Evolutionary conservation across 2,888 invertebrate species (phyloP), one percentile per base, ranked within the genome.

Genomic region (Mermis nigrescens): DNA sequence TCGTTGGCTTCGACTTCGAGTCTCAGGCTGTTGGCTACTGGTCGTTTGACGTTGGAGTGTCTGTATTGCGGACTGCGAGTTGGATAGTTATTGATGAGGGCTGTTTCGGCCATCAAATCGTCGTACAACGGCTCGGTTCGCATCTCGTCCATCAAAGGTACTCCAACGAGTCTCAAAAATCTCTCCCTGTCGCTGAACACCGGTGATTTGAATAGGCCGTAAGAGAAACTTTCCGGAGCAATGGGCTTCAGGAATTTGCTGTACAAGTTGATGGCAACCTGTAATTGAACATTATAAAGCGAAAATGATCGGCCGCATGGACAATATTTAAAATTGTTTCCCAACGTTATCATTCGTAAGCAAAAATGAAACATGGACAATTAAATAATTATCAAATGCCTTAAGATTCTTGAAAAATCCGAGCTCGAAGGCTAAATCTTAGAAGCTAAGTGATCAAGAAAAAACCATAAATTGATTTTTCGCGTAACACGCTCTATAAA

Each of bases 231-330:
- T 38, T 38, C 38, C 12, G 12, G 12, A 19, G 38, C 38, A 19
- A 38, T 38, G n/a, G 2, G 7, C 54, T 54, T 1, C 46, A 58
- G 46, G 29, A 61, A 55, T 29, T 61, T 55, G 53, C 62, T 57
- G 54, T 31, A 53, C 15, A 62, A 19, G 3, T 55, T 58, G 46
- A 60, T 1, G 15, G 27, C 46, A 46, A 61, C 27, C 61, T 61
- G 51, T 12, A 60, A n/a, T n/a, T n/a, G n/a, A n/a, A n/a, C n/a
- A n/a, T n/a, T n/a, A n/a, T n/a, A n/a, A n/a, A n/a, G n/a, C n/a
- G n/a, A n/a, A n/a, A n/a, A n/a, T n/a, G n/a, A n/a, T n/a, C n/a
- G n/a, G n/a, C n/a, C n/a, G n/a, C n/a, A n/a, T n/a, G n/a, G n/a
- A n/a, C n/a, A n/a, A n/a, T n/a, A n/a, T n/a, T n/a, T n/a, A n/a